Evolutionary conservation across 2,797 vertebrate species (phyloP).

Genomic region (Pempheris klunzingeri): DNA sequence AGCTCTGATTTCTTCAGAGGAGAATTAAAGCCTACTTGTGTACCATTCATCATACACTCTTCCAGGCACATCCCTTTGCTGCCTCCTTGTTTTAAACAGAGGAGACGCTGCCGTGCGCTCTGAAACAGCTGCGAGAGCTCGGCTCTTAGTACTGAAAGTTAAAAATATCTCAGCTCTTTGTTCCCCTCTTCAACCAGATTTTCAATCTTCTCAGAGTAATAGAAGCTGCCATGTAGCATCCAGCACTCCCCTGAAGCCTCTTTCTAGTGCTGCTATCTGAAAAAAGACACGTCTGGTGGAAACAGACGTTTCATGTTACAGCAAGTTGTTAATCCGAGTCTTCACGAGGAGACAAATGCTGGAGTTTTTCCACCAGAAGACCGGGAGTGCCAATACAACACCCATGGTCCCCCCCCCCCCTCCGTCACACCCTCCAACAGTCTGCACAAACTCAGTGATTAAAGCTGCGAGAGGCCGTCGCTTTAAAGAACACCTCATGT

Average conservation of each 20-base stretch:
- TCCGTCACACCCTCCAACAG: too few species aligned
- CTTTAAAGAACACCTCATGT: not conserved
- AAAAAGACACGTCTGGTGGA: not conserved
- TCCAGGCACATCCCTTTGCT: not conserved
- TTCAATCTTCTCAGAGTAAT: conserved; percentile 34
- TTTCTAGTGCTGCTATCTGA: not conserved
- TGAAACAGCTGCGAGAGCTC: not conserved
- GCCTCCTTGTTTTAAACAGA: not conserved
- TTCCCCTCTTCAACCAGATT: conserved; percentile 22
- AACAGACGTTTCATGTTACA: not conserved
- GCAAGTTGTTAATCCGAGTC: not conserved
- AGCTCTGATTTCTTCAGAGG: not conserved
- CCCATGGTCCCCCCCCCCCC: too few species aligned
- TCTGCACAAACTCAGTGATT: not conserved
- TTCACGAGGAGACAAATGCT: not conserved
- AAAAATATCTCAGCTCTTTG: conserved; percentile 32
- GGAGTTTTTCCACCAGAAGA: not conserved
- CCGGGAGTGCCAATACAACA: not conserved
- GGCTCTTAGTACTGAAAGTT: not conserved
- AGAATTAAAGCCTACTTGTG: not conserved
- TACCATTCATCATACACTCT: not conserved
- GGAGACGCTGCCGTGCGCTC: not conserved
- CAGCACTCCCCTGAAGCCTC: not conserved
- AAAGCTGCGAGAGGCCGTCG: not conserved
- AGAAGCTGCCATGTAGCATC: conserved; percentile 10